Percentiles rank a stretch among this genome's conserved stretches.
phyloP scores from a whole-genome alignment of 2,113 vertebrate species.

The Takifugu flavidus region DNA sequence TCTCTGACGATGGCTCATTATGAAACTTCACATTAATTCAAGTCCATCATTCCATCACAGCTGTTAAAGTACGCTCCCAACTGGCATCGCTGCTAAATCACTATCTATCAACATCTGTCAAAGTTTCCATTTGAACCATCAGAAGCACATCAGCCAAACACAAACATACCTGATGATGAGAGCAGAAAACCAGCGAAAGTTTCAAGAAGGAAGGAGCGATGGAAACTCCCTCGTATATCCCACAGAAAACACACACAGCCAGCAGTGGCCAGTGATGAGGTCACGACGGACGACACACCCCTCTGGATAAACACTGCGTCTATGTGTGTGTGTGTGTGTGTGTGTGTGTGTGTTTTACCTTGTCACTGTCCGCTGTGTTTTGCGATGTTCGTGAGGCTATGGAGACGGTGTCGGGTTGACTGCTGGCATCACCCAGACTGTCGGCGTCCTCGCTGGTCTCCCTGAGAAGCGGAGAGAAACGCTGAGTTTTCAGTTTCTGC shows the following conservation, averaged over 20 bases:
- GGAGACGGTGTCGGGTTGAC: constrained; percentile 97
- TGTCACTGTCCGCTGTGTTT: constrained; percentile 98
- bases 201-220: constrained; percentile 1
- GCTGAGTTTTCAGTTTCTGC: not conserved
- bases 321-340: constrained; percentile 14
- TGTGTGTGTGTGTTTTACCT: constrained; percentile 76
- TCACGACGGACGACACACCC: constrained; percentile 53
- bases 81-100: too few relatives aligned
- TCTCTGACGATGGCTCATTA: too few relatives aligned
- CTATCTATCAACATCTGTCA: too few relatives aligned
- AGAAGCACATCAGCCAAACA: constrained; percentile 6
- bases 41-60: too few relatives aligned
- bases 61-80: too few relatives aligned
- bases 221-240: constrained; percentile 49
- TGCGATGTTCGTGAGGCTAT: constrained; percentile 96
- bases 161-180: constrained; percentile 44
- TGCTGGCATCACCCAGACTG: constrained; percentile 96
- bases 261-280: constrained; percentile 62
- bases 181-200: constrained; percentile 10
- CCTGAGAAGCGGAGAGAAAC: constrained; percentile 62
- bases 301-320: constrained; percentile 8
- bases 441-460: constrained; percentile 93
- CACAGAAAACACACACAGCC: constrained; percentile 18
- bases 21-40: too few relatives aligned
- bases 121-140: too few relatives aligned